These are phyloP conservation scores for Malacoctenus gilli DNA, from an alignment of 2,797 vertebrate species.

Conservation along the genomic window DNA sequence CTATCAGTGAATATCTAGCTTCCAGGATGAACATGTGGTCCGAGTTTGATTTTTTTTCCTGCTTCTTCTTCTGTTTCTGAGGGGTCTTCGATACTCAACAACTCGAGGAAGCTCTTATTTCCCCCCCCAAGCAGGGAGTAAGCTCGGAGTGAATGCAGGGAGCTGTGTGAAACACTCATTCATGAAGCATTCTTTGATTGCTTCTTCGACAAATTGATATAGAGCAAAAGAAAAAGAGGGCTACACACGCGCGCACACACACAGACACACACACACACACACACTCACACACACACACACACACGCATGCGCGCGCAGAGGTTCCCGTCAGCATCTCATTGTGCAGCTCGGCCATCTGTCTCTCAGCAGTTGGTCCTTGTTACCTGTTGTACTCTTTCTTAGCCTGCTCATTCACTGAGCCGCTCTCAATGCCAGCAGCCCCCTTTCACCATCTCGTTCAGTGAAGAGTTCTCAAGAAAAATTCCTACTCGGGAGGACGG, in stretches of 20 bases:
- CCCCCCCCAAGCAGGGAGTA: constrained; percentile 34
- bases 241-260: constrained; percentile 22
- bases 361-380: constrained; percentile 79
- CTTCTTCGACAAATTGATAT: constrained; percentile 72
- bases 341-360: constrained; percentile 77
- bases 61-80: too few species aligned
- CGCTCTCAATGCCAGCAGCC: constrained; percentile 58
- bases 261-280: constrained; percentile 15
- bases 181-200: constrained; percentile 61
- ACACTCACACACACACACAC: constrained; percentile 25
- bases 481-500: constrained; percentile 49
- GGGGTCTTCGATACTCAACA: too few species aligned
- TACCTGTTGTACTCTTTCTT: constrained; percentile 80
- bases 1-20: too few species aligned
- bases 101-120: too few species aligned
- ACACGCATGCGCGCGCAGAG: constrained; percentile 19
- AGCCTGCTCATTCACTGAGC: constrained; percentile 65
- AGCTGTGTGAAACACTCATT: constrained; percentile 61
- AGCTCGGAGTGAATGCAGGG: constrained; percentile 53
- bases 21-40: too few species aligned
- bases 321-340: constrained; percentile 69
- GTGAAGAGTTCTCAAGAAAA: constrained; percentile 53
- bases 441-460: constrained; percentile 55
- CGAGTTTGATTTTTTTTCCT: too few species aligned
- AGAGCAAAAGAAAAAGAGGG: constrained; percentile 57